Percentiles rank a stretch among this genome's conserved stretches.
Conservation (phyloP, 2,113 vertebrate species). For the Glaucomys volans region DNA sequence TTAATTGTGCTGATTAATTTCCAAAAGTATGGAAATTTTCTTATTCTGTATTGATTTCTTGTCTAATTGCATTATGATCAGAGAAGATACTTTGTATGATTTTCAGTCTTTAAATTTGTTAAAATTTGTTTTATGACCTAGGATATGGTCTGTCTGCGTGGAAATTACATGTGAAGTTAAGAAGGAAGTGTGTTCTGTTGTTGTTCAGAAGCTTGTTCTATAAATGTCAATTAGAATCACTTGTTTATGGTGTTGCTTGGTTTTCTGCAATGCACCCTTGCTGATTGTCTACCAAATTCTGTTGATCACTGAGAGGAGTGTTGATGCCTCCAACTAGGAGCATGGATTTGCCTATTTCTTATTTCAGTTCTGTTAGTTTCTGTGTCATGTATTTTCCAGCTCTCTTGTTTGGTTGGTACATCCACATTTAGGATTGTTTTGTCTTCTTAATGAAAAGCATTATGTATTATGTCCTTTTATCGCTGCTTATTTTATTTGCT, state of each 20-base stretch:
- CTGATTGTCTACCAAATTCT: not conserved
- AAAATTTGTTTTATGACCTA: not conserved
- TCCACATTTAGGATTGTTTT: not conserved
- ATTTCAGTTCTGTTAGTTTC: not conserved
- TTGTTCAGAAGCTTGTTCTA: not conserved
- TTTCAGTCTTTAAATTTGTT: not conserved
- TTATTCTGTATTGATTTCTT: not conserved
- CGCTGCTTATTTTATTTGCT: not conserved
- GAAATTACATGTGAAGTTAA: not conserved
- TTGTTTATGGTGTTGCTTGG: not conserved
- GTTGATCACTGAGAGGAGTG: not conserved
- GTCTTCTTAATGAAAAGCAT: not conserved
- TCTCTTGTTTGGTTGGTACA: not conserved
- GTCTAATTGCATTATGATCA: not conserved
- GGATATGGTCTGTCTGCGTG: not conserved
- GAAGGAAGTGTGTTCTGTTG: not conserved
- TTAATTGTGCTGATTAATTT: not conserved
- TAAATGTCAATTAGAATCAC: not conserved
- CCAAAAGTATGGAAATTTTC: not conserved
- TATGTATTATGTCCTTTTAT: not conserved
- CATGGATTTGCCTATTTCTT: not conserved
- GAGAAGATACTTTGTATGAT: not conserved
- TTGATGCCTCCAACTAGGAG: not conserved
- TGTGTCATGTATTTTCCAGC: not conserved
- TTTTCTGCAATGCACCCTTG: not conserved